Percentiles rank a stretch among this genome's conserved stretches.
These are phyloP conservation scores for Chelmon rostratus DNA, from an alignment of 2,797 vertebrate genomes.

Conservation along the genomic window DNA sequence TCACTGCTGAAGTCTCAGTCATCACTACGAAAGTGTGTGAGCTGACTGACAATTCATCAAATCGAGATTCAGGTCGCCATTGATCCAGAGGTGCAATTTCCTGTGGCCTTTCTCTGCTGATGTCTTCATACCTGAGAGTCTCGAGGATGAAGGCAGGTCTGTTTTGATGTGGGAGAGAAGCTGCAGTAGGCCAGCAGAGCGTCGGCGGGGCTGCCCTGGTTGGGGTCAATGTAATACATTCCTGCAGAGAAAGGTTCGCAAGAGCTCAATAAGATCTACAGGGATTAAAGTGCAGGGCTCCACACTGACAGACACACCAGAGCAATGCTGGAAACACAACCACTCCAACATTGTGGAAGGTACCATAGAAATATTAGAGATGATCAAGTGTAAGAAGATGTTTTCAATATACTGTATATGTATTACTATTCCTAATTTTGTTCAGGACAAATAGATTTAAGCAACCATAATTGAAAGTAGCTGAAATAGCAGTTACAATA, in stretches of 20 bases:
- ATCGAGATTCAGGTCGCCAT: conserved; percentile 11
- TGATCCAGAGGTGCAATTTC: conserved; percentile 33
- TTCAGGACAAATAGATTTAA: background rate
- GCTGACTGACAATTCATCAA: conserved; percentile 14
- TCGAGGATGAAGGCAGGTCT: conserved; percentile 89
- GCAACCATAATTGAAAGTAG: too few relatives aligned
- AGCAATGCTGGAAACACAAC: background rate
- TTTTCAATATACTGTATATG: background rate
- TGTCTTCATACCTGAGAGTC: conserved; percentile 84
- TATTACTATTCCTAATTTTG: background rate
- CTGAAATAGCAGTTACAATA: too few relatives aligned
- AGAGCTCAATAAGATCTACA: conserved; percentile 37
- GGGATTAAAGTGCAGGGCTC: conserved; percentile 7
- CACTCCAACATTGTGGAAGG: background rate
- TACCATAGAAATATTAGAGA: background rate
- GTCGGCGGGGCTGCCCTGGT: conserved; percentile 90
- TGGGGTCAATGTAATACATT: conserved; percentile 94
- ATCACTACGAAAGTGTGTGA: background rate
- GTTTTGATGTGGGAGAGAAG: conserved; percentile 85
- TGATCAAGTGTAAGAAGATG: background rate
- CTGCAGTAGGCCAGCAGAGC: conserved; percentile 91
- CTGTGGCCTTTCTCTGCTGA: background rate
- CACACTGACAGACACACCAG: conserved; percentile 1
- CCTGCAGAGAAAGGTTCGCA: conserved; percentile 78
- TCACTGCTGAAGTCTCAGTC: background rate